Percentiles rank a stretch among this genome's conserved stretches.
Evolutionary conservation across 2,113 vertebrate species (phyloP).

Genomic region (Caranx ignobilis): DNA sequence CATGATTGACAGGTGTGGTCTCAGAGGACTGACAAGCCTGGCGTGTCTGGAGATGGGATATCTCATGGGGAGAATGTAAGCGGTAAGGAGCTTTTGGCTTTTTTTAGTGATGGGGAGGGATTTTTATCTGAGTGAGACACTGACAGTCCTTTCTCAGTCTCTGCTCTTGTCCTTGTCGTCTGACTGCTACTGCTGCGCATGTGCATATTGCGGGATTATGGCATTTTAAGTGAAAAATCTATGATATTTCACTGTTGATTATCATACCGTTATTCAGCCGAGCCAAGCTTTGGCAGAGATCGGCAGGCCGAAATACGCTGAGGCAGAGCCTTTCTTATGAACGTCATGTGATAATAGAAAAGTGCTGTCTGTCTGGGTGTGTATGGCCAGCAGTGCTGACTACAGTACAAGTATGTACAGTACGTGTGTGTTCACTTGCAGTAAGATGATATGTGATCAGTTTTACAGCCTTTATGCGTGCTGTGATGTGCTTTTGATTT

Average conservation of each 20-base stretch:
- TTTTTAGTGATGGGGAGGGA: slow-evolving; percentile 20
- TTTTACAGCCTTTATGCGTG: slow-evolving; percentile 2
- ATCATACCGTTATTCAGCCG: background rate
- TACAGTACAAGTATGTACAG: slow-evolving; percentile 29
- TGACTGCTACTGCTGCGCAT: slow-evolving; percentile 29
- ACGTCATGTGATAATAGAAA: slow-evolving; percentile 62
- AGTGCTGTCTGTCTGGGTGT: slow-evolving; percentile 56
- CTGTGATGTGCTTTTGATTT: slow-evolving; percentile 13
- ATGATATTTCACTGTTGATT: slow-evolving; percentile 10
- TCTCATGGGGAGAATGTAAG: slow-evolving; percentile 30
- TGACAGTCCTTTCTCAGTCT: slow-evolving; percentile 30
- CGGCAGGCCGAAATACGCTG: slow-evolving; percentile 40
- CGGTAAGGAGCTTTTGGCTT: slow-evolving; percentile 36
- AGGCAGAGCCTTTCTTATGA: slow-evolving; percentile 52
- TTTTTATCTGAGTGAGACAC: slow-evolving; percentile 35
- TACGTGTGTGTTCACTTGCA: slow-evolving; percentile 19
- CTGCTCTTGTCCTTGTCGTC: slow-evolving; percentile 47
- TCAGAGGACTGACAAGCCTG: slow-evolving; percentile 44
- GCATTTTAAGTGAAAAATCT: slow-evolving; percentile 23
- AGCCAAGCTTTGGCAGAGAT: slow-evolving; percentile 23
- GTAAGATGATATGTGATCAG: slow-evolving; percentile 23
- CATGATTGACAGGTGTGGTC: slow-evolving; percentile 67
- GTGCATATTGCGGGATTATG: slow-evolving; percentile 30
- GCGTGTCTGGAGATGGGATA: slow-evolving; percentile 38
- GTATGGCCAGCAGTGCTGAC: slow-evolving; percentile 36